A percentile compares a stretch with the other conserved stretches of the same genome.
These are phyloP conservation scores for Rostratula benghalensis DNA, from an alignment of 2,113 vertebrate species.

Conservation along the genomic window DNA sequence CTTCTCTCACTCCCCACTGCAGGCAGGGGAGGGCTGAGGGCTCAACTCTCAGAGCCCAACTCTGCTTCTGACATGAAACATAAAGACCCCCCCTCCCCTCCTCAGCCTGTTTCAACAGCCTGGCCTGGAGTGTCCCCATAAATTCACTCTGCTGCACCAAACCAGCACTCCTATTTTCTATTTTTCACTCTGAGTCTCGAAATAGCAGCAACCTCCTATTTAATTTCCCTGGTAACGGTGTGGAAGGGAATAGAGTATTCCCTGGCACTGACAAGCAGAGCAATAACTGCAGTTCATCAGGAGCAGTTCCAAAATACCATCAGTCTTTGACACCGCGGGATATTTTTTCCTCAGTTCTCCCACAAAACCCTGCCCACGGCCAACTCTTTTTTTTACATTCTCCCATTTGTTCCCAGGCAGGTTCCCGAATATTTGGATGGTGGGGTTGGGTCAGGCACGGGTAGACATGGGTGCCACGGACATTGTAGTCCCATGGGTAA, in stretches of 20 bases:
- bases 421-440: neutral
- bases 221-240: constrained; percentile 22
- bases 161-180: neutral
- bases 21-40: neutral
- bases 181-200: neutral
- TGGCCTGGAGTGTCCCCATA: neutral
- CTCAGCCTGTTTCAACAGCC: neutral
- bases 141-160: neutral
- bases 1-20: neutral
- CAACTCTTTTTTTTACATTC: neutral
- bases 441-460: fast-evolving
- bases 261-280: neutral
- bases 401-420: neutral
- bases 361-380: neutral
- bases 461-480: neutral
- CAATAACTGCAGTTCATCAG: neutral
- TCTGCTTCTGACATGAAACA: neutral
- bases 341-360: neutral
- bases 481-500: too few relatives aligned
- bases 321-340: neutral
- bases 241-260: neutral
- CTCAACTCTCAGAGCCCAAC: neutral
- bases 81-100: neutral
- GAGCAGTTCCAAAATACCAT: constrained; percentile 1
- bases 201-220: neutral